Percentiles rank a stretch among this genome's conserved stretches.
Conservation (phyloP, 2,797 vertebrate species). For the Chiroxiphia lanceolata region DNA sequence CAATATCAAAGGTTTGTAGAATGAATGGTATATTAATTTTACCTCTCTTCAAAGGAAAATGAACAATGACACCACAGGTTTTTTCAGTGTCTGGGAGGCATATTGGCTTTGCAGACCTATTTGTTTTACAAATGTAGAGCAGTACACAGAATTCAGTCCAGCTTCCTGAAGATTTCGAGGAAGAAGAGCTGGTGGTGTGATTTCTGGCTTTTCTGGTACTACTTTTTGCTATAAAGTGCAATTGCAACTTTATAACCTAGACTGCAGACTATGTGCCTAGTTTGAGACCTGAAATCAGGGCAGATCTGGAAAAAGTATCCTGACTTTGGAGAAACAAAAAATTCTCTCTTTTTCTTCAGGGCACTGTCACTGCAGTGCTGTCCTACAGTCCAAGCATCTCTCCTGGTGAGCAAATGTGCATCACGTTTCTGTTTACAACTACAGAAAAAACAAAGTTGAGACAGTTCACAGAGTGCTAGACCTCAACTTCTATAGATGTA, state of each 20-base stretch:
- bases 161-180: neutral
- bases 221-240: neutral
- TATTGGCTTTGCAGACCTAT: neutral
- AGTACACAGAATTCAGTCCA: neutral
- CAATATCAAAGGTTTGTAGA: neutral
- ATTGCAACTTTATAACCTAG: neutral
- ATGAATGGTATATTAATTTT: neutral
- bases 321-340: neutral
- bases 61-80: neutral
- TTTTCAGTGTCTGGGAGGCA: neutral
- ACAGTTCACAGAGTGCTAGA: neutral
- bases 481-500: neutral
- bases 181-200: neutral
- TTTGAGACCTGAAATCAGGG: neutral
- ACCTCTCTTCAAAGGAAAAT: neutral
- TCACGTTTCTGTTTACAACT: neutral
- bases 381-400: neutral
- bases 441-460: neutral
- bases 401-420: neutral
- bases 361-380: neutral
- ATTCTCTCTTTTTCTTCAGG: neutral
- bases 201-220: neutral
- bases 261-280: neutral
- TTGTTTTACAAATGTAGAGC: neutral
- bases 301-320: neutral